phyloP scores from a whole-genome alignment of 2,888 invertebrate genomes.

The Drymonia ruficornis region DNA sequence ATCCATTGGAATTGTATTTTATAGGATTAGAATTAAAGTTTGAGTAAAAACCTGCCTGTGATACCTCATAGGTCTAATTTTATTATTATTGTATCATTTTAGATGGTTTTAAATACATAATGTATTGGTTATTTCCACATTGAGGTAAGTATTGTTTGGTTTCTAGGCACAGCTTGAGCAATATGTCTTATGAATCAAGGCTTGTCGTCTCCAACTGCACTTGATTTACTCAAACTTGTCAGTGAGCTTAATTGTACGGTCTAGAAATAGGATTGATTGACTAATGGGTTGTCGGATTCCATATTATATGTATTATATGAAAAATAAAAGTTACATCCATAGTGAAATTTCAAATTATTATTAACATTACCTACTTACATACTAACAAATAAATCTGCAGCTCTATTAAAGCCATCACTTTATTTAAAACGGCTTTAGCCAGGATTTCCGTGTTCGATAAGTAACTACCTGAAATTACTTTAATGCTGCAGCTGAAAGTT shows the following conservation, averaged over 20 bases:
- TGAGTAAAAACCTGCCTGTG: slow-evolving; percentile 40
- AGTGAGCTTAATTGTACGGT: slow-evolving; percentile 3
- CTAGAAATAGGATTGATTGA: slow-evolving; percentile 41
- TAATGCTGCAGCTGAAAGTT: too few relatives aligned
- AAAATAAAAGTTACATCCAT: slow-evolving; percentile 32
- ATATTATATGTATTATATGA: slow-evolving; percentile 39
- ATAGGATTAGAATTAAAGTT: slow-evolving; percentile 29
- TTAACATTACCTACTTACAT: too few relatives aligned
- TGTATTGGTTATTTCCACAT: slow-evolving; percentile 31
- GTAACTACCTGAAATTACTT: too few relatives aligned
- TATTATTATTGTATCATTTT: slow-evolving; percentile 23
- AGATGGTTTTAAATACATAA: slow-evolving; percentile 35
- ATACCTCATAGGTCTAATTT: slow-evolving; percentile 41
- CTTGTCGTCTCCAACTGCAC: slow-evolving; percentile 15
- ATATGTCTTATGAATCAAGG: slow-evolving; percentile 2
- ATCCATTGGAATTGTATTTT: slow-evolving; percentile 11
- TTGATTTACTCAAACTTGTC: slow-evolving; percentile 26
- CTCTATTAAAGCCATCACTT: too few relatives aligned
- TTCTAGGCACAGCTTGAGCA: slow-evolving; percentile 20
- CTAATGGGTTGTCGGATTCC: slow-evolving; percentile 36
- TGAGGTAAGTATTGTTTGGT: slow-evolving; percentile 22
- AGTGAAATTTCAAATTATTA: slow-evolving; percentile 24
- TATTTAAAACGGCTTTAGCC: too few relatives aligned
- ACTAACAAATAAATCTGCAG: too few relatives aligned
- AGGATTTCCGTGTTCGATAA: too few relatives aligned